These are phyloP conservation scores for Rhyacophila brunnea DNA, from an alignment of 1,140 invertebrate genomes.

Conservation along the genomic window DNA sequence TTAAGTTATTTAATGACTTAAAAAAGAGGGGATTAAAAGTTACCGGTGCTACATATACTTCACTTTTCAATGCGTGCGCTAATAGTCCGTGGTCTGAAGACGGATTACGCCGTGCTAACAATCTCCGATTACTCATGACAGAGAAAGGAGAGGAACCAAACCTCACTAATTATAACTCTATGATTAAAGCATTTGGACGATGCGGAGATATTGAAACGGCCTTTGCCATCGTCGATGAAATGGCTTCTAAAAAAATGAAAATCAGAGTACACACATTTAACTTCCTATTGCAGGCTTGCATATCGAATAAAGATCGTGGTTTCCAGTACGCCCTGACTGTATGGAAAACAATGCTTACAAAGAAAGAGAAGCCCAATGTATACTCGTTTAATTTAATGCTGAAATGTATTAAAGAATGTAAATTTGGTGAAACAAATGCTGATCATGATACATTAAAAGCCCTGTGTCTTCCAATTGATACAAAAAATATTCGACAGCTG, in stretches of 20 bases:
- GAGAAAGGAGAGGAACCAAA: constrained; percentile 70
- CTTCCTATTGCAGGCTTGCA: constrained; percentile 80
- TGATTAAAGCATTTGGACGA: constrained; percentile 88
- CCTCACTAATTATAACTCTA: constrained; percentile 76
- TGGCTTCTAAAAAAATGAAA: constrained; percentile 64
- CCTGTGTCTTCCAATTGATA: too few species aligned
- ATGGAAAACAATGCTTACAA: constrained; percentile 78
- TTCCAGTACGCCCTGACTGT: constrained; percentile 76
- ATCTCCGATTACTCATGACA: constrained; percentile 66
- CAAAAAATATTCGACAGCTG: too few species aligned
- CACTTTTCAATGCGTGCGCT: constrained; percentile 84
- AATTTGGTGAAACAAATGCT: constrained; percentile 60
- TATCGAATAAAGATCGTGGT: constrained; percentile 73
- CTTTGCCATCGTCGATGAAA: constrained; percentile 82
- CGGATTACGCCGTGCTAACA: constrained; percentile 63
- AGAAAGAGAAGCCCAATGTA: constrained; percentile 65
- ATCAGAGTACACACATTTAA: constrained; percentile 71
- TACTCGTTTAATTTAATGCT: constrained; percentile 81
- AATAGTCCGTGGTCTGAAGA: constrained; percentile 69
- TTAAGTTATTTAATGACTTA: constrained; percentile 79
- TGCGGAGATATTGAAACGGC: constrained; percentile 74
- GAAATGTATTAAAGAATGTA: constrained; percentile 74
- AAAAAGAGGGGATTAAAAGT: constrained; percentile 69
- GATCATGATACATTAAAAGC: constrained; percentile 22
- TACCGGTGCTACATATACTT: constrained; percentile 73